Base-by-base conservation (phyloP, 37 sponge, comb jelly and placozoan genomes). In the Ianthella basta region DNA sequence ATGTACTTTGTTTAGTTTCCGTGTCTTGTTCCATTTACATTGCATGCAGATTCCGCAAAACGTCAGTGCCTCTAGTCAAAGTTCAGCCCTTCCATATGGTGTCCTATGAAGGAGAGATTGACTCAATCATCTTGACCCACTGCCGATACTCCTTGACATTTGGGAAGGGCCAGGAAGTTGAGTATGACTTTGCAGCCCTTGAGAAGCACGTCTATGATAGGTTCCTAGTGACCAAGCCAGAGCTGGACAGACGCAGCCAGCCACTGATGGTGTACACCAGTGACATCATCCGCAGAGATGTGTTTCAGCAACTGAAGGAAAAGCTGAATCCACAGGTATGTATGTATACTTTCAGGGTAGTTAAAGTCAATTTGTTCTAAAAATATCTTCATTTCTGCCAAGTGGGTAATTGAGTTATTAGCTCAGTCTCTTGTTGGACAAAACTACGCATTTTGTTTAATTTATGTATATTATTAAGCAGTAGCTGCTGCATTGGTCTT, bases 161-260 rank as follows among this genome's bases (percentile, higher is more conserved):
- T 64, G 91, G 91, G 6, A 64, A 90, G 60, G 91, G 88, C n/a
- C 85, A 82, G 24, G 70, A 90, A 14, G 66, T 93, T 21, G 13
- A 70, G 55, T 93, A 90, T 38, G 83, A 93, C 86, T 56, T 83
- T 38, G 67, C 84, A 12, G 88, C 91, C 23, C 86, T 93, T 19
- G 91, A 93, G 83, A 89, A 84, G 32, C 91, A 90, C 80, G 80
- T 93, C 57, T 79, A 86, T 19, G 69, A 90, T 36, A 54, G 88
- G 27, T 93, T 93, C 59, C 72, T 93, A 35, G 74, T 86, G 69
- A 91, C 91, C 20, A 89, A 87, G 53, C 91, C 94, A 0, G 18
- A n/a, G 32, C 85, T 93, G 35, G 83, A 90, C 18, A 8, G 59
- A 18, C 82, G 80, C 50, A 92, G 85, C 30, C 89, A 85, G 44